Evolutionary conservation across 2,113 vertebrate species (phyloP), one percentile per base, ranked within the genome.

Genomic region (Rhinogobius similis): DNA sequence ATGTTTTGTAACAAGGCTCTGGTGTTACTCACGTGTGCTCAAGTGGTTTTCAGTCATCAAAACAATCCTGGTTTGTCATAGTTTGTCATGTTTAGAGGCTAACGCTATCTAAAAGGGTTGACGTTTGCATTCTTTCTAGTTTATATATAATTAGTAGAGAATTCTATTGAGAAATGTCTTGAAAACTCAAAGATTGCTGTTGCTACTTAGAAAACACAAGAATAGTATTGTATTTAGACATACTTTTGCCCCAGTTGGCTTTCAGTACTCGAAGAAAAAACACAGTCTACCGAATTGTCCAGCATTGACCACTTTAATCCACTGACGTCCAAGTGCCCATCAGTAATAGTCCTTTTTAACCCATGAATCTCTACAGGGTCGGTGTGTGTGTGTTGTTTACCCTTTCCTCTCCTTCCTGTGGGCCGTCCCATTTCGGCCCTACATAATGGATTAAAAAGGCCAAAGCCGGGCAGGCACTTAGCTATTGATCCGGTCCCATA

Each of bases 401-500:
- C 70, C 65, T 58, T 86, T 67, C 21, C 56, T 75, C 71, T 62
- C 62, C 76, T 75, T 72, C 67, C 70, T 62, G 63, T 52, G 68
- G 61, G 75, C 82, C 65, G 70, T 67, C 63, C 75, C 24, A 62
- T 77, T 62, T 85, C 68, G 69, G 79, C 77, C 79, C 70, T 82
- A 23, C 75, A 82, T 92, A 91, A 93, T 92, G 91, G 88, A 92
- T 93, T 92, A 90, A 91, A 91, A 81, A 86, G 78, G 82, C 76
- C 86, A 89, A 92, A 90, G 92, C 91, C 91, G 93, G 90, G 85
- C 92, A 92, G 88, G 83, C 88, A 91, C 91, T 93, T 72, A 80
- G 78, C 74, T 90, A 94, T 94, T 91, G 92, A 93, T 93, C 86
- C 67, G 18, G 53, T 39, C 21, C 76, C 11, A 1, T 63, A 46